phyloP scores from a whole-genome alignment of 2,113 vertebrate species.

The Leptobrachium ailaonicum region DNA sequence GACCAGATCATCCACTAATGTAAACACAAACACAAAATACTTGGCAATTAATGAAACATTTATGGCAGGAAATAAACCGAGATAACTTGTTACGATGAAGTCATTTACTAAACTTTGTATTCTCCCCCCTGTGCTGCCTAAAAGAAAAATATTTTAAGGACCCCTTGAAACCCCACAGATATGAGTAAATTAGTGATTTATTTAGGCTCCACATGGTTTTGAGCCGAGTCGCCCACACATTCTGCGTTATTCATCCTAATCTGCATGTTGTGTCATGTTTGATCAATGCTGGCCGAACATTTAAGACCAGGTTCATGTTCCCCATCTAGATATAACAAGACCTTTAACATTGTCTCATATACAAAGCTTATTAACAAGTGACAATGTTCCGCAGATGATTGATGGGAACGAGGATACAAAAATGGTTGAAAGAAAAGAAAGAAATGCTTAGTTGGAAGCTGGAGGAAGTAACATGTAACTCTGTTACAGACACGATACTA shows the following conservation, averaged over 20 bases:
- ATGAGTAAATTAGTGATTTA: conserved; percentile 14
- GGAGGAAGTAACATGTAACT: too few species aligned
- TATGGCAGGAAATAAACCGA: conserved; percentile 2
- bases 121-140: neutral
- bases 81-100: conserved; percentile 33
- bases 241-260: conserved; percentile 22
- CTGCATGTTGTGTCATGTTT: neutral
- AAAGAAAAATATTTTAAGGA: conserved; percentile 21
- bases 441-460: neutral
- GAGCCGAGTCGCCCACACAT: conserved; percentile 3
- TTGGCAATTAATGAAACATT: conserved; percentile 32
- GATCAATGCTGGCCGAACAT: conserved; percentile 28
- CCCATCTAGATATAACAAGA: conserved; percentile 5
- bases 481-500: too few species aligned
- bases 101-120: conserved; percentile 21
- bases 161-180: conserved; percentile 11
- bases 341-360: neutral
- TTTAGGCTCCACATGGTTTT: conserved; percentile 27
- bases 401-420: neutral
- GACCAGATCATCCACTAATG: neutral
- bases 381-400: neutral
- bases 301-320: conserved; percentile 46
- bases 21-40: conserved; percentile 17
- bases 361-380: neutral
- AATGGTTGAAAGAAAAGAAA: too few species aligned